Conservation (phyloP, 2,797 vertebrate species). For the Decapterus maruadsi region DNA sequence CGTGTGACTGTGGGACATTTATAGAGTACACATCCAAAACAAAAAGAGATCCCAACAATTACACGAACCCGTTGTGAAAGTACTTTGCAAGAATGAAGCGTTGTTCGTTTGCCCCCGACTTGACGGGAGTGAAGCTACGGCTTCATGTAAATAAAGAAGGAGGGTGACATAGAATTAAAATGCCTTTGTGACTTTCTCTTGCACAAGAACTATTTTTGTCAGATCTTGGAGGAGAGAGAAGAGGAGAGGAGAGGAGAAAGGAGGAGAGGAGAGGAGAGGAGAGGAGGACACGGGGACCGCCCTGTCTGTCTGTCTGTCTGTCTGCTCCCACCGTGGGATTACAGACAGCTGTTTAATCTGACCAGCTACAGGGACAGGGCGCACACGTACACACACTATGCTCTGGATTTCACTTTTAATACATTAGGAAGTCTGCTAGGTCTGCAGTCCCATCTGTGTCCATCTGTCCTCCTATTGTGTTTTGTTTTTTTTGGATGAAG, state of each 20-base stretch:
- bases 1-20: neutral
- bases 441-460: slow-evolving; percentile 82
- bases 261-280: slow-evolving; percentile 39
- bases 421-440: slow-evolving; percentile 82
- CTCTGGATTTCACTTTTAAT: slow-evolving; percentile 86
- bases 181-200: neutral
- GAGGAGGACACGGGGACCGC: slow-evolving; percentile 49
- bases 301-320: neutral
- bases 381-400: slow-evolving; percentile 67
- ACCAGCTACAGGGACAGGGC: slow-evolving; percentile 81
- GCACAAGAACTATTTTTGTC: slow-evolving; percentile 23
- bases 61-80: neutral
- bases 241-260: neutral
- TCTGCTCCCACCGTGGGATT: slow-evolving; percentile 80
- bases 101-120: neutral
- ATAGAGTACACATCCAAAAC: neutral
- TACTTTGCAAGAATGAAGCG: neutral
- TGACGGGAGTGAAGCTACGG: neutral
- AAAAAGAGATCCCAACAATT: neutral
- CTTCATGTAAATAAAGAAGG: neutral
- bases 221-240: neutral
- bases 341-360: slow-evolving; percentile 89
- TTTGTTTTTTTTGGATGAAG: slow-evolving; percentile 60
- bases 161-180: neutral
- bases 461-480: slow-evolving; percentile 82